Conservation (phyloP, 2,797 vertebrate genomes). For the Myotis findleyi region DNA sequence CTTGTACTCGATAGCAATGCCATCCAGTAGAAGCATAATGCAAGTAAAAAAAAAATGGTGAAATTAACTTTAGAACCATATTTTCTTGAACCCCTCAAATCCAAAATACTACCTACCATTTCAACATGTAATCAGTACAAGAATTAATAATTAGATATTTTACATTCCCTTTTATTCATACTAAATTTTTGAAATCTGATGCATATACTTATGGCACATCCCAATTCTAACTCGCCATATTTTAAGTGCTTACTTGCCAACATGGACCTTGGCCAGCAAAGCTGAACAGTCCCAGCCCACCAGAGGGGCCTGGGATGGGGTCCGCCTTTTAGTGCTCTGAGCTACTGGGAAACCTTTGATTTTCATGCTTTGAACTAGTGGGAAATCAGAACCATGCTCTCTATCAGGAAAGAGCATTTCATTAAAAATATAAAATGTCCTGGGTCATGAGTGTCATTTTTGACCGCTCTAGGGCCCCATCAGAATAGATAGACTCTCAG, state of each 20-base stretch:
- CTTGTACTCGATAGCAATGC: background rate
- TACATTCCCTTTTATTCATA: background rate
- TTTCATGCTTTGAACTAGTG: background rate
- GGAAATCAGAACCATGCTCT: background rate
- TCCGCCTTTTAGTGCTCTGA: background rate
- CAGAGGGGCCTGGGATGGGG: accelerated
- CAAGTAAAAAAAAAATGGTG: background rate
- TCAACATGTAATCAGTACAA: background rate
- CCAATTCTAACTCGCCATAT: background rate
- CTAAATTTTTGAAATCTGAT: background rate
- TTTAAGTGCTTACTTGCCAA: background rate
- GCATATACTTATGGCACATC: background rate
- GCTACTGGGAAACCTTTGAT: background rate
- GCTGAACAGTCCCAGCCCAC: background rate
- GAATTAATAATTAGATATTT: background rate
- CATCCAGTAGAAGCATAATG: background rate
- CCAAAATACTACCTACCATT: background rate
- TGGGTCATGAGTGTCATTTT: background rate
- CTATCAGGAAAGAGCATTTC: background rate
- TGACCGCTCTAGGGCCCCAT: too few relatives aligned
- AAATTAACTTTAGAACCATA: background rate
- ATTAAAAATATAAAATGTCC: background rate
- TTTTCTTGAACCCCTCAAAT: background rate
- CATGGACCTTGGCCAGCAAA: accelerated
- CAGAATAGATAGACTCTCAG: background rate